Conservation (phyloP, 1,140 invertebrate species). For the Drosophila yakuba region DNA sequence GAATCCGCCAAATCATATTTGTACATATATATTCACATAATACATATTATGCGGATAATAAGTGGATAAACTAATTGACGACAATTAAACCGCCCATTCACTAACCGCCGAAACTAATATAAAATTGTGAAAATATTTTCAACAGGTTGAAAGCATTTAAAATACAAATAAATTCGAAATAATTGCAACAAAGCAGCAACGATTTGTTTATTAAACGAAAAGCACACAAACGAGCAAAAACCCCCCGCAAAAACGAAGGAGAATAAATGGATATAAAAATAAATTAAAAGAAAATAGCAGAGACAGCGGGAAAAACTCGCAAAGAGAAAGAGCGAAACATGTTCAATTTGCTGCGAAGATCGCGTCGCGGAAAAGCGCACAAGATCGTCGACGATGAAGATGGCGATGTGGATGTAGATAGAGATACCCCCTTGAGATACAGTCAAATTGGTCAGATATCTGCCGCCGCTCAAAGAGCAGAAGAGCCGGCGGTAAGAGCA, state of each 20-base stretch:
- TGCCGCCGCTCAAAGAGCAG: constrained; percentile 3
- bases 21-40: background rate
- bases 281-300: constrained; percentile 11
- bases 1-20: constrained; percentile 1
- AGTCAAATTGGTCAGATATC: constrained; percentile 18
- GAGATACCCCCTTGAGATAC: constrained; percentile 47
- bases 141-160: constrained; percentile 68
- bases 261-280: constrained; percentile 10
- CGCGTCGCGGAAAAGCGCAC: constrained; percentile 66
- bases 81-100: constrained; percentile 25
- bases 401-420: constrained; percentile 72
- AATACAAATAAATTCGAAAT: constrained; percentile 36
- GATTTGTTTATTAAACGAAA: constrained; percentile 73
- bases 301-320: background rate
- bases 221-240: constrained; percentile 18
- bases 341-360: constrained; percentile 75
- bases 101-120: constrained; percentile 27
- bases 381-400: constrained; percentile 64
- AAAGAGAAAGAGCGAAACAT: constrained; percentile 45
- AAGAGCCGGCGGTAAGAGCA: constrained; percentile 34
- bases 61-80: constrained; percentile 37
- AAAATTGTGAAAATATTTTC: constrained; percentile 50
- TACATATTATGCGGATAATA: background rate
- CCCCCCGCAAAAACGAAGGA: background rate
- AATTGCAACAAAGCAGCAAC: constrained; percentile 46